These are phyloP conservation scores for Leptestheria dahalacensis DNA, from an alignment of 1,140 invertebrate genomes.

Conservation along the genomic window DNA sequence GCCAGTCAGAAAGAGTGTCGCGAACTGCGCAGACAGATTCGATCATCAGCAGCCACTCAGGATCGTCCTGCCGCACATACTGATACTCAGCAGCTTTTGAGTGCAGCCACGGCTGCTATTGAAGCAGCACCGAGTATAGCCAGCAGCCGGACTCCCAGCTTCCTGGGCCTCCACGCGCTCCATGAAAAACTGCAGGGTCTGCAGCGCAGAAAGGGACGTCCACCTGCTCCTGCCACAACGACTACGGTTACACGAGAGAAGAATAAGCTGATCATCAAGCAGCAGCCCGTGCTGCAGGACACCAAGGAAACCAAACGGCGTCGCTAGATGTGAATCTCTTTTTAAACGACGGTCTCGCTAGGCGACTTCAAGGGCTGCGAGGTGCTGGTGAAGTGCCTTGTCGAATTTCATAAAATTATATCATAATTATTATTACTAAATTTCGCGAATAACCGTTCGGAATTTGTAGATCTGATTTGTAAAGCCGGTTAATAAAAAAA, in stretches of 20 bases:
- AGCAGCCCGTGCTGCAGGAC: slow-evolving; percentile 8
- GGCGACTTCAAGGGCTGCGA: too few relatives aligned
- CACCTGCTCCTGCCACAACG: slow-evolving; percentile 1
- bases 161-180: neutral
- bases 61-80: neutral
- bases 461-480: too few relatives aligned
- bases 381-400: too few relatives aligned
- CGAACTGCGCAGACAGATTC: slow-evolving; percentile 10
- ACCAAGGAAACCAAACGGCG: slow-evolving; percentile 5
- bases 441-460: too few relatives aligned
- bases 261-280: slow-evolving; percentile 17
- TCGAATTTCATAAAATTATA: too few relatives aligned
- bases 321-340: neutral
- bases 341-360: neutral
- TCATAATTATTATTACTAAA: too few relatives aligned
- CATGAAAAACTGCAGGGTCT: slow-evolving; percentile 7
- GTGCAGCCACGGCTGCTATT: neutral
- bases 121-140: neutral
- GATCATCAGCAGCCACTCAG: slow-evolving; percentile 3
- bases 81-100: neutral
- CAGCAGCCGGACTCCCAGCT: neutral
- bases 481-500: too few relatives aligned
- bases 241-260: slow-evolving; percentile 17
- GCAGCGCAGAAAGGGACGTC: slow-evolving; percentile 6
- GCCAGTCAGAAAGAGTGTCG: slow-evolving; percentile 29